A percentile compares a stretch with the other conserved stretches of the same genome.
These are phyloP conservation scores for Anthopleura sola DNA, from an alignment of 64 coral and sea anemone species.

Conservation along the genomic window DNA sequence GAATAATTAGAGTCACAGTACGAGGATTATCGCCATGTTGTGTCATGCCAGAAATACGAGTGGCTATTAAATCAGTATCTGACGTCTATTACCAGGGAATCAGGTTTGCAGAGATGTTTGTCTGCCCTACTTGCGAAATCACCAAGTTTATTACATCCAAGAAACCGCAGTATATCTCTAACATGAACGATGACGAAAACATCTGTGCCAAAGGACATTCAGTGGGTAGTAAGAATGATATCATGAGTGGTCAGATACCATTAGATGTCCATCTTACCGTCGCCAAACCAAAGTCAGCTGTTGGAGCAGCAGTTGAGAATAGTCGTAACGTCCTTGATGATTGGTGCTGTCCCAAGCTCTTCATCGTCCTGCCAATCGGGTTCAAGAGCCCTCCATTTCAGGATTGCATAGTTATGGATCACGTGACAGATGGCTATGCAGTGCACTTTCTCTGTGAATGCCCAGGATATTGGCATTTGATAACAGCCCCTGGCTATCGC, in stretches of 20 bases:
- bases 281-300: neutral
- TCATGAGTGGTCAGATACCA: slow-evolving; percentile 52
- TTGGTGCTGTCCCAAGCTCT: slow-evolving; percentile 62
- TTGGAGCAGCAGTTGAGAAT: neutral
- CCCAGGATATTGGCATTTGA: slow-evolving; percentile 83
- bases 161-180: slow-evolving; percentile 46
- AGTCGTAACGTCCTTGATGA: slow-evolving; percentile 44
- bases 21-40: slow-evolving; percentile 65
- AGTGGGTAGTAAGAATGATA: slow-evolving; percentile 35
- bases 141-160: slow-evolving; percentile 20
- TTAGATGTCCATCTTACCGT: neutral
- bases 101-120: slow-evolving; percentile 37
- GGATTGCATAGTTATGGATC: slow-evolving; percentile 53
- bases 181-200: slow-evolving; percentile 35
- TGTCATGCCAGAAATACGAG: slow-evolving; percentile 62
- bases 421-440: slow-evolving; percentile 66
- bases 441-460: slow-evolving; percentile 91
- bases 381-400: slow-evolving; percentile 60
- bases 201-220: slow-evolving; percentile 63
- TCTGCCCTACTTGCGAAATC: slow-evolving; percentile 64
- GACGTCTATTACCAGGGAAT: slow-evolving; percentile 74
- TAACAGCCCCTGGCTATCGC: slow-evolving; percentile 68
- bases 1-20: slow-evolving; percentile 52
- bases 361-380: slow-evolving; percentile 69
- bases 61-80: slow-evolving; percentile 51